Evolutionary conservation across 2,888 invertebrate genomes (phyloP).

Genomic region (Melinaea menophilus): DNA sequence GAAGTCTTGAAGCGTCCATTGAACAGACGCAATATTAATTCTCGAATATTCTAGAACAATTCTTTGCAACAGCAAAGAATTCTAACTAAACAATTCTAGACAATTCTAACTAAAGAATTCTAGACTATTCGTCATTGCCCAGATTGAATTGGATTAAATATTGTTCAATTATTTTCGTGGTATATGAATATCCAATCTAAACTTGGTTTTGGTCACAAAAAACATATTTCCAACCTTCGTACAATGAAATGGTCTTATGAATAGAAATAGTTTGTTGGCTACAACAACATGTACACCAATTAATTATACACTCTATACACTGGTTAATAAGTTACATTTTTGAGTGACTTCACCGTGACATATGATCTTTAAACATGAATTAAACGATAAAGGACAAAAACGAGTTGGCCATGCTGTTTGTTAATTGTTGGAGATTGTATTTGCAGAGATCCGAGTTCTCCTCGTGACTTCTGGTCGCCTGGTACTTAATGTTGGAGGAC

Average conservation of each 20-base stretch:
- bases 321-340: conserved; percentile 2
- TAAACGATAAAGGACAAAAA: conserved; percentile 32
- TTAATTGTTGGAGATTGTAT: conserved; percentile 32
- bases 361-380: conserved; percentile 16
- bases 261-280: not conserved
- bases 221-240: conserved; percentile 2
- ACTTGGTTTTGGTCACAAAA: not conserved
- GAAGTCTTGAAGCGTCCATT: too few species aligned
- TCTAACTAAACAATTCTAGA: too few species aligned
- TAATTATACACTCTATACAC: conserved; percentile 6
- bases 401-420: conserved; percentile 27
- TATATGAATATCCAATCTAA: too few species aligned
- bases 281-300: not conserved
- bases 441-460: conserved; percentile 22
- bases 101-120: too few species aligned
- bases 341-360: not conserved
- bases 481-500: conserved; percentile 20
- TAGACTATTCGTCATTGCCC: too few species aligned
- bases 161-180: not conserved
- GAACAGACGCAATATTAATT: too few species aligned
- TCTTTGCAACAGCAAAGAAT: too few species aligned
- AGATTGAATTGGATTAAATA: not conserved
- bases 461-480: conserved; percentile 30
- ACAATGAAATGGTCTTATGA: conserved; percentile 11
- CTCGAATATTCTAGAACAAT: too few species aligned